phyloP scores from a whole-genome alignment of 64 coral and sea anemone genomes.

The Pachyseris speciosa region DNA sequence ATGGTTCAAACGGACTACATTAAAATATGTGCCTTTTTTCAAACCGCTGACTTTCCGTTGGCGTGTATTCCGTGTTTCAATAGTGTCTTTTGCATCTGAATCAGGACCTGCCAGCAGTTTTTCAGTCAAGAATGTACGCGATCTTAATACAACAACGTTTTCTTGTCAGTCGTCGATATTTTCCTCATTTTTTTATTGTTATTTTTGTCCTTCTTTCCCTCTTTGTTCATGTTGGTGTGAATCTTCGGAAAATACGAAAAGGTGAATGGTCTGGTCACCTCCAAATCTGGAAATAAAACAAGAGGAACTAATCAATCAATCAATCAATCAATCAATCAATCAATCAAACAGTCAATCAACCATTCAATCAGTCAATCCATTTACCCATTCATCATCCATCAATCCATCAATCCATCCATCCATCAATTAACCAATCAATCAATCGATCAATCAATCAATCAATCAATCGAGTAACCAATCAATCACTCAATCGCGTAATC shows the following conservation, averaged over 20 bases:
- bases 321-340: background rate
- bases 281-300: conserved; percentile 22
- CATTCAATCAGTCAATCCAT: background rate
- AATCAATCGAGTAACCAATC: background rate
- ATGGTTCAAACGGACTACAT: no score
- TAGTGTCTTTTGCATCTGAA: no score
- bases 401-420: background rate
- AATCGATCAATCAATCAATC: background rate
- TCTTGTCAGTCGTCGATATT: background rate
- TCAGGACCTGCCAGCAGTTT: no score
- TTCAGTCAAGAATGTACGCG: no score
- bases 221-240: background rate
- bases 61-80: no score
- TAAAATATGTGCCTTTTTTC: no score
- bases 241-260: conserved; percentile 38
- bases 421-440: background rate
- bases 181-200: background rate
- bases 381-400: background rate
- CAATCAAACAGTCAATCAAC: background rate
- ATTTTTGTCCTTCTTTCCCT: background rate
- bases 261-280: conserved; percentile 22
- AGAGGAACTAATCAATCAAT: background rate
- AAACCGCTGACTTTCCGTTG: no score
- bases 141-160: background rate
- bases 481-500: background rate